Evolutionary conservation across 2,888 invertebrate genomes (phyloP), one percentile per base, ranked within the genome.

Genomic region (Marasmarcha lunaedactyla): DNA sequence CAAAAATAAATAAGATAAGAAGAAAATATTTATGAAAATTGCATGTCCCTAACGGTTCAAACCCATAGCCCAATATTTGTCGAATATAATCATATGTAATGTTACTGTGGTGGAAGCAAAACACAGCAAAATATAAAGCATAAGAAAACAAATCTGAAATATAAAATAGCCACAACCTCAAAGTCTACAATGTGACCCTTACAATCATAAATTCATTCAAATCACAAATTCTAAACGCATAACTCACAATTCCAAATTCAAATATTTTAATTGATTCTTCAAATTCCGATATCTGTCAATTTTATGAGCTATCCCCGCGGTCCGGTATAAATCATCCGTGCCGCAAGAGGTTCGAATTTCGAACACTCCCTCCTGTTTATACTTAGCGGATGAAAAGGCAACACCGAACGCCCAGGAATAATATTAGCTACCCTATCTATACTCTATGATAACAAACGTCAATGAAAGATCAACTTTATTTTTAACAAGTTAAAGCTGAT

Each of bases 321-420:
- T 30, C 9, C 30, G 10, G 30, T 30, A 30, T 73, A 76, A 79
- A 78, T 81, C 72, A 79, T 30, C n/a, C 3, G 30, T 59, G 12
- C 14, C 13, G 34, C 14, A 69, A 76, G 62, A 65, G 59, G 63
- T 65, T 71, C 74, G 71, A 72, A 72, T 67, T 68, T 63, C 55
- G 70, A 73, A 68, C 76, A 79, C 81, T 77, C 79, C 81, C 81
- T 70, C 71, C 71, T 81, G 74, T 83, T 83, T 81, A 81, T 79
- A 79, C 78, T 79, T 74, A 73, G 69, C 67, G 77, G 79, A 81
- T 81, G 81, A 81, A 83, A 83, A 81, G 81, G 81, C 81, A 83
- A 83, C 81, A 81, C 66, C 66, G 63, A 77, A 71, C 81, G 79
- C 78, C 79, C 79, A 77, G 70, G 71, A 77, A 83, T 81, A 81